Evolutionary conservation across 2,797 vertebrate genomes (phyloP).

Genomic region (Molothrus aeneus): DNA sequence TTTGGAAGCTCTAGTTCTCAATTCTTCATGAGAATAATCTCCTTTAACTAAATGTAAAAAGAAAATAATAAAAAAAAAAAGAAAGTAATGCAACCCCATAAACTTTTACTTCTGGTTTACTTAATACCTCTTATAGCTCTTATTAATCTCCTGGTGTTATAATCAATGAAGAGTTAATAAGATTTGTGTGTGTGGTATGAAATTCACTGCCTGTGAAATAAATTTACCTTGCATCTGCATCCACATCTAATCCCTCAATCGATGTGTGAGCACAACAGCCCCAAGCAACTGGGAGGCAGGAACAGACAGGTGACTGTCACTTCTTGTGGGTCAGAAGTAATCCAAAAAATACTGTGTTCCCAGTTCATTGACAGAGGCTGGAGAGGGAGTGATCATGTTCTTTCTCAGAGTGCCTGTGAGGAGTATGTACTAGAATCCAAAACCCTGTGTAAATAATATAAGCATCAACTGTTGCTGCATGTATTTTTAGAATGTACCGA

Average conservation of each 20-base stretch:
- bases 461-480: neutral
- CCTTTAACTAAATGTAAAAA: neutral
- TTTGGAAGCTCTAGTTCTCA: neutral
- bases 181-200: neutral
- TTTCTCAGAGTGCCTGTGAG: neutral
- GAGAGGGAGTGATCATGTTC: neutral
- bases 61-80: neutral
- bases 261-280: neutral
- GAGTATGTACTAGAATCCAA: neutral
- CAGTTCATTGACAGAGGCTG: neutral
- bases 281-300: fast-evolving
- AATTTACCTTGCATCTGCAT: neutral
- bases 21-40: neutral
- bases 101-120: neutral
- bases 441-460: neutral
- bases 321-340: neutral
- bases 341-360: neutral
- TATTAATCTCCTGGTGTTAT: neutral
- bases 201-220: neutral
- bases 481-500: neutral
- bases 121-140: neutral
- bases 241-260: neutral
- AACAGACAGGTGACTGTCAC: neutral
- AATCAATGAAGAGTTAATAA: neutral
- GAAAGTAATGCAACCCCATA: neutral